Evolutionary conservation across 2,113 vertebrate genomes (phyloP).

Genomic region (Chaetodon trifascialis): DNA sequence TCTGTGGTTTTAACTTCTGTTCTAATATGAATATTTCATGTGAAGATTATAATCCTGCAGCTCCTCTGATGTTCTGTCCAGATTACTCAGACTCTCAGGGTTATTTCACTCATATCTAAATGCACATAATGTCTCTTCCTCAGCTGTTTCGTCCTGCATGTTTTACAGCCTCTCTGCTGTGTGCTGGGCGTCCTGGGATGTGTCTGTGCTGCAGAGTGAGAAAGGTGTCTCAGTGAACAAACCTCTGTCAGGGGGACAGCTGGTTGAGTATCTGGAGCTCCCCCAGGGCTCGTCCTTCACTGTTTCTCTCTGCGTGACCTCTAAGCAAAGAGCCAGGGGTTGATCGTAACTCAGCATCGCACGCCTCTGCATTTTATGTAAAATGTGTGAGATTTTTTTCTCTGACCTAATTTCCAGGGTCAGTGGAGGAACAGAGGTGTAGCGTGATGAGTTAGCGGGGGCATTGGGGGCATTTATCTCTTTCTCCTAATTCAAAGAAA

Average conservation of each 20-base stretch:
- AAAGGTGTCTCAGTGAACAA: constrained; percentile 13
- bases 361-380: constrained; percentile 11
- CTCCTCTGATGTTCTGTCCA: constrained; percentile 13
- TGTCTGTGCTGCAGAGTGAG: constrained; percentile 27
- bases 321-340: constrained; percentile 34
- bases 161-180: constrained; percentile 36
- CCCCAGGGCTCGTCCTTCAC: constrained; percentile 31
- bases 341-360: constrained; percentile 45
- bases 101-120: neutral
- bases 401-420: neutral
- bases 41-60: constrained; percentile 20
- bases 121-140: neutral
- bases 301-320: constrained; percentile 46
- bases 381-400: neutral
- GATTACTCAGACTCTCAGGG: neutral
- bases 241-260: constrained; percentile 53
- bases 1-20: constrained; percentile 28
- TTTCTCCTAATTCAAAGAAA: neutral
- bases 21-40: constrained; percentile 30
- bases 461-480: neutral
- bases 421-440: neutral
- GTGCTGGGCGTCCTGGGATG: constrained; percentile 22
- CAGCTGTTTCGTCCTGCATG: neutral
- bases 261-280: constrained; percentile 49
- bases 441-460: neutral